Evolutionary conservation across 2,797 vertebrate species (phyloP), one percentile per base, ranked within the genome.

Genomic region (Prionace glauca): DNA sequence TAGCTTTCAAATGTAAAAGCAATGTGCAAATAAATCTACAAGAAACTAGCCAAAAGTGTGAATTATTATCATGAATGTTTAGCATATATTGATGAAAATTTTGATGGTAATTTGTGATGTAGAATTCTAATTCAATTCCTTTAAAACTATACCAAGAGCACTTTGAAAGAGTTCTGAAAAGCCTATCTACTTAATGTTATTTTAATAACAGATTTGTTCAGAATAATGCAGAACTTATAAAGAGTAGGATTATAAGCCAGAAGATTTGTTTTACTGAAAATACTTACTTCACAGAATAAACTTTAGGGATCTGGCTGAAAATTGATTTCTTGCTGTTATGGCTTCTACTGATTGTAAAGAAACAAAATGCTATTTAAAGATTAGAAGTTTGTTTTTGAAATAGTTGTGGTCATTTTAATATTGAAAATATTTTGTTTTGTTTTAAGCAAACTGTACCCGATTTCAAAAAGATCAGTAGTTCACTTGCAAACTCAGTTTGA

Each of bases 301-400:
- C 88, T 65, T 62, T 65, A 32, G 16, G 56, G 62, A 91, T n/a
- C 60, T 65, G 29, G 56, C 65, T 60, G 60, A 32, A 91, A 91
- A 91, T 91, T 29, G 60, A 29, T n/a, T 91, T 60, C 60, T n/a
- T 65, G 56, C 29, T 91, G 50, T 60, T 62, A 91, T 62, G 7
- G 88, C 32, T 91, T 65, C 26, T 32, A 41, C 67, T 77, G 45
- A 72, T 95, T 74, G 29, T 50, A 95, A 95, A 95, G 12, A 65
- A 95, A 74, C 24, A 77, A 95, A 60, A 60, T 60, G 20, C 45
- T 41, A 72, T 71, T 94, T 71, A n/a, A 77, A 77, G 24, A 60
- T 65, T 95, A 77, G 26, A 45, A 50, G 24, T 94, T 94, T 94
- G 29, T 74, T 94, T 92, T 94, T 94, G 12, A 93, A 94, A 56